A percentile compares a stretch with the other conserved stretches of the same genome.
These are phyloP conservation scores for Hyperopisus bebe DNA, from an alignment of 2,113 vertebrate species.

Conservation along the genomic window DNA sequence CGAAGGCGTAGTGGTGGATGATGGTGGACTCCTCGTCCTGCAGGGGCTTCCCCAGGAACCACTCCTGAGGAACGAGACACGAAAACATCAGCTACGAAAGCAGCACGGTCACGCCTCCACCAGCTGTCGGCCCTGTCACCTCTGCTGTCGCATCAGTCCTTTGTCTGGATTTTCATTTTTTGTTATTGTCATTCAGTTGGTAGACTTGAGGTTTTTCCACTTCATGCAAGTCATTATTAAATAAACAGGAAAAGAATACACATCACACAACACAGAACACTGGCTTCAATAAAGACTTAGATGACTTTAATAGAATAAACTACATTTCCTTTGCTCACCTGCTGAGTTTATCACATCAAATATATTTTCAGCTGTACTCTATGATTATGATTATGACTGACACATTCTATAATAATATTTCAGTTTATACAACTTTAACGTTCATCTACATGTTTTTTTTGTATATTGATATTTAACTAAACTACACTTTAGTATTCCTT, in stretches of 20 bases:
- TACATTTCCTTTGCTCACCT: neutral
- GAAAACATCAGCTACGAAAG: neutral
- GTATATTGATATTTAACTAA: neutral
- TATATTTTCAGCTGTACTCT: neutral
- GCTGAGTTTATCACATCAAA: neutral
- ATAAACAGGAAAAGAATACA: neutral
- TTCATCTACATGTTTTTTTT: neutral
- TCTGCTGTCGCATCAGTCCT: neutral
- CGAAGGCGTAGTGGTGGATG: conserved; percentile 97
- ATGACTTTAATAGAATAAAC: neutral
- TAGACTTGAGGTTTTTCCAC: neutral
- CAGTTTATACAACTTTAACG: neutral
- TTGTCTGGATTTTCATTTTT: neutral
- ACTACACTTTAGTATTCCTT: neutral
- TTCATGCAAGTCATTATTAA: neutral
- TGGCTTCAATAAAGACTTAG: neutral
- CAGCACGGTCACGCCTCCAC: neutral
- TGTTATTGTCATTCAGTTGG: neutral
- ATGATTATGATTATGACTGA: no score
- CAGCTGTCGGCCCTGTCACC: neutral
- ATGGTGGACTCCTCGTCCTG: conserved; percentile 90
- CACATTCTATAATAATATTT: neutral
- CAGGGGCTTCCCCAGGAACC: conserved; percentile 92
- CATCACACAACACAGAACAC: neutral
- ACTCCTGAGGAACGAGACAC: conserved; percentile 65